Evolutionary conservation across 2,888 invertebrate species (phyloP).

Genomic region (Synergus japonicus): DNA sequence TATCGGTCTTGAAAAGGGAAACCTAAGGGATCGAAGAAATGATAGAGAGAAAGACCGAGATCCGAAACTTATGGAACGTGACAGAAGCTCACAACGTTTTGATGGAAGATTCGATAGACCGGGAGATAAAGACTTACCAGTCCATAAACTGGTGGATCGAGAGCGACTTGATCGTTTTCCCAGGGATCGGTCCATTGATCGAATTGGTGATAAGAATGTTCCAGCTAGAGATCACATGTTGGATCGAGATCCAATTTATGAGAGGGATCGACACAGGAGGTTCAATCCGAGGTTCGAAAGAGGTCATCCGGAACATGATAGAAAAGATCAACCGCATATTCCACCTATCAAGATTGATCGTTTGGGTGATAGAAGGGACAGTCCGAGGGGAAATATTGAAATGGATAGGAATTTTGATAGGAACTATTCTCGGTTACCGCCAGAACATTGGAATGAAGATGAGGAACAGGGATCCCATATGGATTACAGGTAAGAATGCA

Average conservation of each 20-base stretch:
- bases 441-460: constrained; percentile 73
- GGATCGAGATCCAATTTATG: constrained; percentile 66
- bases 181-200: constrained; percentile 78
- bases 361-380: constrained; percentile 68
- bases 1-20: constrained; percentile 64
- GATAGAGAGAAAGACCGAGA: constrained; percentile 69
- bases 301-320: constrained; percentile 66
- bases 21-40: constrained; percentile 63
- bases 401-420: constrained; percentile 71
- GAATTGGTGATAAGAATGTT: constrained; percentile 76
- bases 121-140: constrained; percentile 64
- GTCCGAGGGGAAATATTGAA: constrained; percentile 68
- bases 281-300: constrained; percentile 62
- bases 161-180: constrained; percentile 78
- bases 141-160: constrained; percentile 75
- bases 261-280: constrained; percentile 66
- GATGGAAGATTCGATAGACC: constrained; percentile 66
- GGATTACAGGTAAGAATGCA: constrained; percentile 64
- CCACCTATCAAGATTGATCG: constrained; percentile 67
- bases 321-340: constrained; percentile 64
- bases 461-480: constrained; percentile 66
- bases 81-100: constrained; percentile 61
- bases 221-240: constrained; percentile 66
- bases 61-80: constrained; percentile 59
- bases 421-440: constrained; percentile 65